Conservation (phyloP, 2,113 vertebrate genomes). For the Callionymus lyra region DNA sequence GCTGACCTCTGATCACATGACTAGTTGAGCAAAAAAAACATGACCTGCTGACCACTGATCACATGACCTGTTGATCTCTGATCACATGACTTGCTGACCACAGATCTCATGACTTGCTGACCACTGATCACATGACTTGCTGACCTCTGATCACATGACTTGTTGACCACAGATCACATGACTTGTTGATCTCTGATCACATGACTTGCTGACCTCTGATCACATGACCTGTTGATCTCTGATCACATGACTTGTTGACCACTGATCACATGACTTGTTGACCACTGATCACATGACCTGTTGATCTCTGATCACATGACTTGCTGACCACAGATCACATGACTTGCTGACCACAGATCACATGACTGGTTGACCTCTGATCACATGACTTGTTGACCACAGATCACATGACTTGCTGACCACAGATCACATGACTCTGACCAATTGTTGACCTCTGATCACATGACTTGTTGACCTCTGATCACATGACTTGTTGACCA, state of each 20-base stretch:
- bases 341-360: conserved; percentile 9
- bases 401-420: conserved; percentile 51
- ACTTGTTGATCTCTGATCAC: conserved; percentile 50
- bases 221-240: conserved; percentile 55
- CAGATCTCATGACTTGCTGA: conserved; percentile 11
- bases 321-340: conserved; percentile 31
- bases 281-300: conserved; percentile 7
- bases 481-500: conserved; percentile 10
- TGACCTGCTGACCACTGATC: not conserved
- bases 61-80: conserved; percentile 12
- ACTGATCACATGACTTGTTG: conserved; percentile 56
- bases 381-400: conserved; percentile 13
- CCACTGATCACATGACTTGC: conserved; percentile 53
- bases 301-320: conserved; percentile 42
- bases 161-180: conserved; percentile 33
- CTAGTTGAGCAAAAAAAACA: too few relatives aligned
- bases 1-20: conserved; percentile 36
- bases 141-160: not conserved
- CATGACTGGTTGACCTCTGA: conserved; percentile 55
- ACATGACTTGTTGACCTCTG: conserved; percentile 55
- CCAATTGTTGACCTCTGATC: conserved; percentile 11
- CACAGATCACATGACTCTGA: too few relatives aligned
- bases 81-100: conserved; percentile 51
- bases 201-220: conserved; percentile 9
- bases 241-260: conserved; percentile 11